These are phyloP conservation scores for Apamea epomidion DNA, from an alignment of 2,888 invertebrate genomes.

Conservation along the genomic window DNA sequence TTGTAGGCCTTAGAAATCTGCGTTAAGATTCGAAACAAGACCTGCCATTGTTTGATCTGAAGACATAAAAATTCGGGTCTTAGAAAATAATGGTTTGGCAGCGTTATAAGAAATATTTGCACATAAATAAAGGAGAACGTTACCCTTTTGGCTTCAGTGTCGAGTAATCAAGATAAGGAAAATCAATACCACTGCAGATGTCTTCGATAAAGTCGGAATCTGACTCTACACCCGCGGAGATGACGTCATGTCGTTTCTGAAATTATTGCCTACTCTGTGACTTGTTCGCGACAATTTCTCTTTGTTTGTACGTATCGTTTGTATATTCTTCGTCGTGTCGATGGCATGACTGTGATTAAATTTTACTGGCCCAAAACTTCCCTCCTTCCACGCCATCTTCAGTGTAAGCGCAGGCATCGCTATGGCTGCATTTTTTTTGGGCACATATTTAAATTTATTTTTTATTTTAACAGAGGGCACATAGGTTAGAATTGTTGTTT, in stretches of 20 bases:
- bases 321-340: background rate
- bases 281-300: conserved; percentile 7
- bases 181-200: conserved; percentile 44
- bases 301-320: conserved; percentile 3
- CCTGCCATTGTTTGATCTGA: conserved; percentile 17
- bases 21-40: conserved; percentile 25
- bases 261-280: conserved; percentile 17
- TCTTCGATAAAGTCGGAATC: conserved; percentile 24
- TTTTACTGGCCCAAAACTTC: background rate
- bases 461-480: background rate
- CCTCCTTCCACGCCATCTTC: background rate
- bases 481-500: background rate
- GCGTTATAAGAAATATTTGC: conserved; percentile 10
- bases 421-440: background rate
- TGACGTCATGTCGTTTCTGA: conserved; percentile 17
- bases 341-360: background rate
- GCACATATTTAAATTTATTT: too few species aligned
- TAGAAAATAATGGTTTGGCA: conserved; percentile 26
- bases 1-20: background rate
- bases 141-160: conserved; percentile 33
- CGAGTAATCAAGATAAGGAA: conserved; percentile 51
- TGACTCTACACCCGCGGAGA: background rate
- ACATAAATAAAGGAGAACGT: conserved; percentile 40
- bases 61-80: background rate
- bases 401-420: background rate